phyloP scores from a whole-genome alignment of 2,888 invertebrate genomes.

The Polydesmus complanatus region DNA sequence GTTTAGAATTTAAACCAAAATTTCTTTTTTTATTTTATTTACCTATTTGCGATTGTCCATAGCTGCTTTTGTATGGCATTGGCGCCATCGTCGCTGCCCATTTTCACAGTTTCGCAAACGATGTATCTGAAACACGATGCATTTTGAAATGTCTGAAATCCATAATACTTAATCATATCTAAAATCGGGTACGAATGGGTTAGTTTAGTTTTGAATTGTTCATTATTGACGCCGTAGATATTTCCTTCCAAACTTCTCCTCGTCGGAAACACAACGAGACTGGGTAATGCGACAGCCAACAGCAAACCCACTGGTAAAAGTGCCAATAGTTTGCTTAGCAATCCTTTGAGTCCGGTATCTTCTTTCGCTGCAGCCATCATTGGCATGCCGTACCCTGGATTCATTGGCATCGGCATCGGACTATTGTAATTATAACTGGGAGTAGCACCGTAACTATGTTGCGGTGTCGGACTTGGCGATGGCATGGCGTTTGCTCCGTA shows the following conservation, averaged over 20 bases:
- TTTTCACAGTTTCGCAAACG: slow-evolving; percentile 7
- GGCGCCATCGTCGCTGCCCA: slow-evolving; percentile 12
- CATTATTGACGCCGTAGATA: too few relatives aligned
- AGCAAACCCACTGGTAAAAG: slow-evolving; percentile 13
- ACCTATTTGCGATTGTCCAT: slow-evolving; percentile 9
- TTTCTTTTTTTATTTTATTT: background rate
- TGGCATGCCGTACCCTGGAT: background rate
- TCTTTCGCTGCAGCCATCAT: slow-evolving; percentile 6
- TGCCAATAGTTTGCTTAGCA: slow-evolving; percentile 9
- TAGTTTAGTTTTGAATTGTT: background rate
- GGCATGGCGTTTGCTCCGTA: background rate
- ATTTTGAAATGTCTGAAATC: slow-evolving; percentile 9
- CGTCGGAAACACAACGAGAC: slow-evolving; percentile 6
- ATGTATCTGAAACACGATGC: slow-evolving; percentile 7
- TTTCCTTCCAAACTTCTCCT: slow-evolving; percentile 9
- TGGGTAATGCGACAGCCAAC: slow-evolving; percentile 11
- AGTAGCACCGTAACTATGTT: background rate
- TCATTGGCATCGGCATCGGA: background rate
- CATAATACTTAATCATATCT: slow-evolving; percentile 12
- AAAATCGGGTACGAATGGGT: slow-evolving; percentile 11
- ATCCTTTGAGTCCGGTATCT: slow-evolving; percentile 6
- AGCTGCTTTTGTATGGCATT: slow-evolving; percentile 13
- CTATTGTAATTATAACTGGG: background rate
- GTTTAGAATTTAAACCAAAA: background rate
- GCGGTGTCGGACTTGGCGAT: background rate